Evolutionary conservation across 2,113 vertebrate species (phyloP).

Genomic region (Rhabdomys dilectus): DNA sequence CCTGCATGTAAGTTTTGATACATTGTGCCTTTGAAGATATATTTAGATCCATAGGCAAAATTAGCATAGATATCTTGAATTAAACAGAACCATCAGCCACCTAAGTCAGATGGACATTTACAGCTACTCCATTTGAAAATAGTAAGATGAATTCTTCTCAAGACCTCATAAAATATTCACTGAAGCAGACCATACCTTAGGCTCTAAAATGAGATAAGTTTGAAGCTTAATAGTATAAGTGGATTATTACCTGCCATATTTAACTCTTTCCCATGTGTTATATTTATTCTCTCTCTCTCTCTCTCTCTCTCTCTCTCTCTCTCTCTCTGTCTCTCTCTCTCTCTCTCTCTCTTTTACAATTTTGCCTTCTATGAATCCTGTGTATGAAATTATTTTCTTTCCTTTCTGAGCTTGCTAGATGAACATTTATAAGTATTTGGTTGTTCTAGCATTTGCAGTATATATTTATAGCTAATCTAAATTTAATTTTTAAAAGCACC

Average conservation of each 20-base stretch:
- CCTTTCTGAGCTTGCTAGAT: not conserved
- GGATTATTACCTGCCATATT: not conserved
- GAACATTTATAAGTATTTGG: not conserved
- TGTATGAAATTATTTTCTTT: not conserved
- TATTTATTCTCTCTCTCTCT: not conserved
- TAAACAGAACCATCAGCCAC: not conserved
- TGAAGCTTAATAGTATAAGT: not conserved
- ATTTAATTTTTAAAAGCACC: not conserved
- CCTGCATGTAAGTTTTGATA: not conserved
- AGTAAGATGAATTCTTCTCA: not conserved
- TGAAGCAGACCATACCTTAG: not conserved
- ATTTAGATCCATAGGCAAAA: not conserved
- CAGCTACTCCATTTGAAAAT: not conserved
- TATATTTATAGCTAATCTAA: not conserved
- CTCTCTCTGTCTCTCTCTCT: not conserved
- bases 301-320: too few species aligned
- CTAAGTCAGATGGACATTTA: not conserved
- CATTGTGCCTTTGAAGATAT: not conserved
- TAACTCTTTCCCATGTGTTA: not conserved
- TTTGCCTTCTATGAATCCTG: not conserved
- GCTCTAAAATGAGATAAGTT: not conserved
- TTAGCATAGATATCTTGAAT: not conserved
- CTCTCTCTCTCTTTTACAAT: not conserved
- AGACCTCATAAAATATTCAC: not conserved
- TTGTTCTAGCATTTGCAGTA: not conserved